A percentile compares a stretch with the other conserved stretches of the same genome.
These are phyloP conservation scores for Tethya wilhelma DNA, from an alignment of 37 sponge, comb jelly and placozoan species.

Conservation along the genomic window DNA sequence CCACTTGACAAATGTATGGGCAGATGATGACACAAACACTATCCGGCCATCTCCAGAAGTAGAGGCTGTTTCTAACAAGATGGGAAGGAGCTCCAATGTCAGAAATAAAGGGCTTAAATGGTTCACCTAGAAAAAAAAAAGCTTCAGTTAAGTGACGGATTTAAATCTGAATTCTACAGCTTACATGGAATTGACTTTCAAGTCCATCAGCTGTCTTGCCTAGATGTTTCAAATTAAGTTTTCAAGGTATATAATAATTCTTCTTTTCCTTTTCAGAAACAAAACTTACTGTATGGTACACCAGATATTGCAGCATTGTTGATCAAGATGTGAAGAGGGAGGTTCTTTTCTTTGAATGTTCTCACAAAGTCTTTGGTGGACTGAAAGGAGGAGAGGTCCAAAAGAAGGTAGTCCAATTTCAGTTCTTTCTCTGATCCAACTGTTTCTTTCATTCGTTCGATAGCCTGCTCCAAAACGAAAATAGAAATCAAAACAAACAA, in stretches of 20 bases:
- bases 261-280: too few relatives aligned
- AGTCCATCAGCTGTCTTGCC: constrained; percentile 54
- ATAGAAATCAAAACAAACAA: too few relatives aligned
- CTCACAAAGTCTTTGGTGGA: constrained; percentile 65
- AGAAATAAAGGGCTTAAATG: constrained; percentile 74
- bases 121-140: constrained; percentile 58
- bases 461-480: constrained; percentile 51
- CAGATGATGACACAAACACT: too few relatives aligned
- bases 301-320: constrained; percentile 81
- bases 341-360: constrained; percentile 64
- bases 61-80: constrained; percentile 52
- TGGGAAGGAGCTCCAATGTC: constrained; percentile 79
- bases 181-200: constrained; percentile 71
- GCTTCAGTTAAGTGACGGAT: background rate
- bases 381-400: constrained; percentile 75
- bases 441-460: constrained; percentile 47
- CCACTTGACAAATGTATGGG: too few relatives aligned
- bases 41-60: constrained; percentile 63
- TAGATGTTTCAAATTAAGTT: background rate
- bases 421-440: constrained; percentile 41
- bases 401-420: constrained; percentile 69
- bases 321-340: constrained; percentile 81
- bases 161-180: too few relatives aligned
- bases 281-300: constrained; percentile 44
- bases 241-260: too few relatives aligned